Base-by-base conservation (phyloP, 2,113 vertebrate genomes). In the Neolamprologus modestus region DNA sequence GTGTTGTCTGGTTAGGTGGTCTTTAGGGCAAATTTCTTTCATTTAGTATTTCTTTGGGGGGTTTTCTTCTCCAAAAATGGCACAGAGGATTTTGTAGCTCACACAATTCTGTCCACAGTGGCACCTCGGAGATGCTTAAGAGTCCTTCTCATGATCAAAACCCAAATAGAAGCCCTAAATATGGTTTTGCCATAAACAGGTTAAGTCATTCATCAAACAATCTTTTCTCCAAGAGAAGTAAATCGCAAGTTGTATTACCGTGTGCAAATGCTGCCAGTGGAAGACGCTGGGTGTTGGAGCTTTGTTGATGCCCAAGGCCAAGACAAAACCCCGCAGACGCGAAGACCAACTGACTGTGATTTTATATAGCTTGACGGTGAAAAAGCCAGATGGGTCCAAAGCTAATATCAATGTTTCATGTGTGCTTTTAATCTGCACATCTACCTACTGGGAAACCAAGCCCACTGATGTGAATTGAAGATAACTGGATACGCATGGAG, bases 221-320 rank as follows among this genome's bases (percentile, higher is more conserved):
- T 31, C 24, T 52, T 78, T n/a, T 52, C 26, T 52, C 9, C 16
- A 52, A 11, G 26, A 78, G 45, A 52, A n/a, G 73, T 52, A 78
- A 78, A 50, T 4, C 3, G 16, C 1, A 6, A 50, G 10, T 78
- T 78, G 10, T 73, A 73, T 26, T 1, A 73, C 68, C 4, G 3
- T 9, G 45, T 78, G 73, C 26, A 52, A 78, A 78, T 2, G 3
- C 16, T 78, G 26, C 17, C 45, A 50, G 73, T 33, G 45, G 42
- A 31, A 78, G 73, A 78, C 7, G 4, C 26, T 52, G 73, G 45
- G 26, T 52, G 73, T 78, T 52, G 17, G 73, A 78, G 45, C 73
- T 78, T 78, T 78, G 73, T 78, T 78, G 73, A 78, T 52, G 45
- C 73, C 73, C 45, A 78, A 78, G 73, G 73, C 73, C 10, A 78